phyloP scores from a whole-genome alignment of 2,888 invertebrate species.

The Euclidia mi region DNA sequence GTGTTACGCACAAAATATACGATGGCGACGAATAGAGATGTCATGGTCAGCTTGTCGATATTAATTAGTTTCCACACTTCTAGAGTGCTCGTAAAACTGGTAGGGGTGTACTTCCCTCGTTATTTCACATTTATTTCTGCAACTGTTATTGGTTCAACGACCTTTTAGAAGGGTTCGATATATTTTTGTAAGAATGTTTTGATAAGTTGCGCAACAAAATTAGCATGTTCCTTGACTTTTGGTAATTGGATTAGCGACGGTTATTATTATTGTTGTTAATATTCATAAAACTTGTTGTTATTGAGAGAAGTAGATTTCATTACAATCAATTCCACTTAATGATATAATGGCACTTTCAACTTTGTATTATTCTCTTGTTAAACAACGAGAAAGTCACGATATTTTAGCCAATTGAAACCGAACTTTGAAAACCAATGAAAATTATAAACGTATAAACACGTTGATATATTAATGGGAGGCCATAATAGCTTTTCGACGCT shows the following conservation, averaged over 20 bases:
- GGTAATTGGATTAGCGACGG: conserved; percentile 34
- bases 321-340: no score
- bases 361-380: no score
- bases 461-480: no score
- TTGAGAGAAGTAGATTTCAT: no score
- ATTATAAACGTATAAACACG: no score
- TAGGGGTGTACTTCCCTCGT: conserved; percentile 23
- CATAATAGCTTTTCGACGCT: not conserved
- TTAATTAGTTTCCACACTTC: conserved; percentile 55
- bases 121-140: conserved; percentile 33
- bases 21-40: conserved; percentile 77
- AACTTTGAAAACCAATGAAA: no score
- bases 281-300: no score
- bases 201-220: conserved; percentile 22
- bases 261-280: conserved; percentile 28
- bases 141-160: conserved; percentile 27
- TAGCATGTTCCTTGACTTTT: conserved; percentile 21
- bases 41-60: conserved; percentile 79
- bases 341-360: no score
- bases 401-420: no score
- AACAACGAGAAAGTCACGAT: no score
- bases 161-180: conserved; percentile 14
- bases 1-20: conserved; percentile 86
- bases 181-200: conserved; percentile 14
- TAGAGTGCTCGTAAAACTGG: conserved; percentile 35